phyloP scores from a whole-genome alignment of 2,113 vertebrate species.

The Macaca nemestrina region DNA sequence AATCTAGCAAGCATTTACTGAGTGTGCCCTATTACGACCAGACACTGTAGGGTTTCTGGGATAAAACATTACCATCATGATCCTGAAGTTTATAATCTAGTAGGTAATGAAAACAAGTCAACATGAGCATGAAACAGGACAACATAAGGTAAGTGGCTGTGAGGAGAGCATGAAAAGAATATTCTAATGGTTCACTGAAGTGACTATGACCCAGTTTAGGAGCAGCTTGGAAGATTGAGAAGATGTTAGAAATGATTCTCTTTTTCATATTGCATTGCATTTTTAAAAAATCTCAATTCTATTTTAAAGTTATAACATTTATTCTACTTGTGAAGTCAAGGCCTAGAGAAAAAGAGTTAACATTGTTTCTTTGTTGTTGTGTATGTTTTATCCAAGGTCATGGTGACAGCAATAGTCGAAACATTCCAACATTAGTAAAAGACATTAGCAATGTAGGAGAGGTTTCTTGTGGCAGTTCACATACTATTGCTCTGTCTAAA shows the following conservation, averaged over 20 bases:
- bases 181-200: not conserved
- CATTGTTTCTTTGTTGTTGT: constrained; percentile 37
- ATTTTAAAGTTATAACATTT: not conserved
- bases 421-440: constrained; percentile 92
- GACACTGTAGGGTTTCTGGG: not conserved
- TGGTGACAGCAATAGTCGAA: constrained; percentile 91
- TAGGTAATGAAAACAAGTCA: constrained; percentile 16
- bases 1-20: constrained; percentile 9
- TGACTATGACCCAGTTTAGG: not conserved
- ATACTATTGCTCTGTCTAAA: constrained; percentile 91
- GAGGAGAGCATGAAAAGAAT: not conserved
- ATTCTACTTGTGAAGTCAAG: constrained; percentile 26
- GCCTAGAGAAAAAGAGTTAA: constrained; percentile 54
- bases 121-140: not conserved
- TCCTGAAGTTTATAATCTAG: not conserved
- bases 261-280: constrained; percentile 41
- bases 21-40: not conserved
- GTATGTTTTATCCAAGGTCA: constrained; percentile 82
- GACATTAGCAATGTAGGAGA: constrained; percentile 93
- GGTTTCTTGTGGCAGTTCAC: constrained; percentile 91
- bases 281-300: constrained; percentile 15
- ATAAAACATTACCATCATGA: constrained; percentile 2
- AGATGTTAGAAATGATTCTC: not conserved
- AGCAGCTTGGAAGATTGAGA: not conserved
- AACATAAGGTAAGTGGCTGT: not conserved